Conservation (phyloP, 1,140 invertebrate genomes). For the Listronotus bonariensis region DNA sequence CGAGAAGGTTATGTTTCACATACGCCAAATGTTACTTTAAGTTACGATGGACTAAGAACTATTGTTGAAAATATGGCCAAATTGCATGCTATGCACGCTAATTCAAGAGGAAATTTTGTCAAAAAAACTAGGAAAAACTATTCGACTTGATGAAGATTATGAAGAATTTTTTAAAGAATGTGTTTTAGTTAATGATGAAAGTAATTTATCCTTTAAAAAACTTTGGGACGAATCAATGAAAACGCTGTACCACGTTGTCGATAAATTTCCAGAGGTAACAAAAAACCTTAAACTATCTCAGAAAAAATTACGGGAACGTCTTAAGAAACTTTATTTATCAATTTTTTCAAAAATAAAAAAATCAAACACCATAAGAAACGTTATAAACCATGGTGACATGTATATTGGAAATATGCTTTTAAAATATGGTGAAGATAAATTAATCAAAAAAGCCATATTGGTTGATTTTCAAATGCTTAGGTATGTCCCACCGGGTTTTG, state of each 20-base stretch:
- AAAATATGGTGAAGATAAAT: conserved; percentile 56
- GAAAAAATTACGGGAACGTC: too few species aligned
- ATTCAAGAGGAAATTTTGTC: conserved; percentile 42
- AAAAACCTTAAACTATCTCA: too few species aligned
- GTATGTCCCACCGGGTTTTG: conserved; percentile 60
- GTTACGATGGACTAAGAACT: conserved; percentile 14
- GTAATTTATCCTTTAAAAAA: background rate
- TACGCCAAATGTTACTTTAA: conserved; percentile 8
- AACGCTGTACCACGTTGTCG: background rate
- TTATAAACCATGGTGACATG: conserved; percentile 56
- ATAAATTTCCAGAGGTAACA: conserved; percentile 18
- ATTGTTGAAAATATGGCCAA: conserved; percentile 29
- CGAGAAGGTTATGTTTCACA: conserved; percentile 18
- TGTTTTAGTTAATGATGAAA: background rate
- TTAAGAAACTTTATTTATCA: background rate
- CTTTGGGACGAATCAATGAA: background rate
- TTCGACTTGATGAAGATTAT: conserved; percentile 10
- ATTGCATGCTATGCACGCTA: conserved; percentile 30
- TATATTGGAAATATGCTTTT: conserved; percentile 58
- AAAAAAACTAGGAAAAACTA: conserved; percentile 7
- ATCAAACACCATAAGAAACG: conserved; percentile 43
- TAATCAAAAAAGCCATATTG: conserved; percentile 54
- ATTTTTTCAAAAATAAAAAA: conserved; percentile 10
- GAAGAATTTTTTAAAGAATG: conserved; percentile 6
- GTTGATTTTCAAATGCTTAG: conserved; percentile 61